These are phyloP conservation scores for Trematocara macrostoma DNA, from an alignment of 2,113 vertebrate genomes.

Conservation along the genomic window DNA sequence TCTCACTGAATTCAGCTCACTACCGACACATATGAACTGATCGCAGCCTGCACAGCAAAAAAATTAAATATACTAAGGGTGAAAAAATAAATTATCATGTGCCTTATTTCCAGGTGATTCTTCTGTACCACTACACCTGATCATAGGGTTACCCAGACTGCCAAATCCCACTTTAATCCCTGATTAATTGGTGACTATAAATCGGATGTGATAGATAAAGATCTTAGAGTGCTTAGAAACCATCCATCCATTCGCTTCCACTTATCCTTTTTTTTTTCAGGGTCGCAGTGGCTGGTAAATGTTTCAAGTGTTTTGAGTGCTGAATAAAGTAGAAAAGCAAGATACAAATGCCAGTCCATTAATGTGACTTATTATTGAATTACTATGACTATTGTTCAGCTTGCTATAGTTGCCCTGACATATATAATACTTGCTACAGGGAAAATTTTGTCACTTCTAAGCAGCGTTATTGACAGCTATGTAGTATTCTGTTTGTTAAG, in stretches of 20 bases:
- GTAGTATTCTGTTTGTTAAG: not conserved
- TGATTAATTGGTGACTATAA: not conserved
- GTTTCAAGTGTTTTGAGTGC: not conserved
- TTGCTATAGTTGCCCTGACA: not conserved
- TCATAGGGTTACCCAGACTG: not conserved
- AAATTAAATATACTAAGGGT: not conserved
- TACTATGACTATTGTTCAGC: not conserved
- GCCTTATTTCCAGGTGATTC: not conserved
- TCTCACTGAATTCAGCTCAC: not conserved
- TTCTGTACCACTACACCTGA: not conserved
- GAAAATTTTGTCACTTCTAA: not conserved
- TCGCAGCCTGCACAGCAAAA: rapidly evolving
- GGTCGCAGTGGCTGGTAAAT: not conserved
- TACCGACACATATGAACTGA: not conserved
- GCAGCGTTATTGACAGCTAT: not conserved
- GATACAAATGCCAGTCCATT: not conserved
- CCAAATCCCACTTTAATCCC: not conserved
- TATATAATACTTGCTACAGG: not conserved
- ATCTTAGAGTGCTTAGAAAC: not conserved
- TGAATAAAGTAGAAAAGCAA: not conserved
- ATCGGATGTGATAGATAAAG: not conserved
- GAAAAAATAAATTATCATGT: not conserved
- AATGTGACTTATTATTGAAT: not conserved
- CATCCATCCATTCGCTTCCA: no score
- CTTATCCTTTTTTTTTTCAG: no score